Base-by-base conservation (phyloP, 1,140 invertebrate genomes). In the Helicoverpa armigera region DNA sequence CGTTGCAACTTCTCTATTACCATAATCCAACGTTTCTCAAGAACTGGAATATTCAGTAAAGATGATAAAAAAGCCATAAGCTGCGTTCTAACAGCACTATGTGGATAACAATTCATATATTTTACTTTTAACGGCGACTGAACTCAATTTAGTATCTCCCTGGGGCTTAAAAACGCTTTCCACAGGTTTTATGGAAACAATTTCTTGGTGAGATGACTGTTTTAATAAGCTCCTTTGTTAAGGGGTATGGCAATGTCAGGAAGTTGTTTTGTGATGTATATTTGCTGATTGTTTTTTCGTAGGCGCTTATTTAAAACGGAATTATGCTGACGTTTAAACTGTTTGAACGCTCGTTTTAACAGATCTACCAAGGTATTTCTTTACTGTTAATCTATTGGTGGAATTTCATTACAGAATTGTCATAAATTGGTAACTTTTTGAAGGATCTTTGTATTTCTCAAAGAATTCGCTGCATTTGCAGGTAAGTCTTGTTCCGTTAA, bases 181-280 rank as follows among this genome's bases (percentile, higher is more conserved):
- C 79, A 81, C 72, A 53, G 67, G 80, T 83, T 85, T 23, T 86
- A 84, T 83, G 82, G 83, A 87, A 83, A 82, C 74, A 81, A 83
- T 88, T 88, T 84, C 82, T 87, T 76, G 29, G 67, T 53, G 73
- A 86, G 83, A 84, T 82, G 82, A 87, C 79, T 82, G 75, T 81
- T 84, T 86, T 88, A 86, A 88, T 87, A 87, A 88, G 85, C 73
- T 76, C 56, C 50, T 60, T 80, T 77, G 35, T 85, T 83, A 85
- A 83, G 82, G 82, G n/a, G 77, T 73, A 81, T 43, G 35, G 65
- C 35, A 2, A 48, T 16, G n/a, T 35, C 23, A 35, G 4, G 14
- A 12, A 13, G 9, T n/a, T 50, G 10, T 23, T 56, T 14, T 29
- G 10, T 31, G 61, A 29, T 18, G 18, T 56, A 18, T 43, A 23